Evolutionary conservation across 2,888 invertebrate genomes (phyloP).

Genomic region (Meiosimyza decipiens): DNA sequence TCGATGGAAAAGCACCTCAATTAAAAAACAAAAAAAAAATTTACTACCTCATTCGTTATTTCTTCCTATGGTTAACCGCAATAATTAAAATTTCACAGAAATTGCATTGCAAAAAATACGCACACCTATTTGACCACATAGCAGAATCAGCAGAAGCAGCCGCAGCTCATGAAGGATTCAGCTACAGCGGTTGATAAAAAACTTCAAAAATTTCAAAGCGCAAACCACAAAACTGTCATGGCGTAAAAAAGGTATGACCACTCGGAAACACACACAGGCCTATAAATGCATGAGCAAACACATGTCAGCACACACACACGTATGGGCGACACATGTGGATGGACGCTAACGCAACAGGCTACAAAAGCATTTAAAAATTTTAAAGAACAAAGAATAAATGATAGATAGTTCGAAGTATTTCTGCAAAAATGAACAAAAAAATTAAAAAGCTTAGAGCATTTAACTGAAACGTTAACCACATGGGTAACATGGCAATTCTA

Average conservation of each 20-base stretch:
- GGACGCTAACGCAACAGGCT: neutral
- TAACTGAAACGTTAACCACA: too few relatives aligned
- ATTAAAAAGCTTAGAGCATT: neutral
- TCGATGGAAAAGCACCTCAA: too few relatives aligned
- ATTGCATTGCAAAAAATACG: too few relatives aligned
- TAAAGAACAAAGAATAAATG: neutral
- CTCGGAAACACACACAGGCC: neutral
- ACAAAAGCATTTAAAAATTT: constrained; percentile 1
- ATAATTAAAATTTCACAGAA: too few relatives aligned
- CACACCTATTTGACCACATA: too few relatives aligned
- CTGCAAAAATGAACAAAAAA: neutral
- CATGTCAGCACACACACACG: neutral
- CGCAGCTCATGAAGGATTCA: too few relatives aligned
- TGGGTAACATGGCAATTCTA: too few relatives aligned
- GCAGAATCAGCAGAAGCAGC: too few relatives aligned
- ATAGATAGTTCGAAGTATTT: neutral
- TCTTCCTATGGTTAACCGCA: too few relatives aligned
- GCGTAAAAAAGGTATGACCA: neutral
- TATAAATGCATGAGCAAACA: neutral
- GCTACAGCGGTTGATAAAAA: neutral
- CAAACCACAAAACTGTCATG: neutral
- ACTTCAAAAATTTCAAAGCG: constrained; percentile 8
- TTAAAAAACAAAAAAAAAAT: too few relatives aligned
- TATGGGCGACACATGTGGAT: neutral
- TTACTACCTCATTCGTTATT: too few relatives aligned